phyloP scores from a whole-genome alignment of 2,797 vertebrate genomes.

The Amblyopsis hoosieri region DNA sequence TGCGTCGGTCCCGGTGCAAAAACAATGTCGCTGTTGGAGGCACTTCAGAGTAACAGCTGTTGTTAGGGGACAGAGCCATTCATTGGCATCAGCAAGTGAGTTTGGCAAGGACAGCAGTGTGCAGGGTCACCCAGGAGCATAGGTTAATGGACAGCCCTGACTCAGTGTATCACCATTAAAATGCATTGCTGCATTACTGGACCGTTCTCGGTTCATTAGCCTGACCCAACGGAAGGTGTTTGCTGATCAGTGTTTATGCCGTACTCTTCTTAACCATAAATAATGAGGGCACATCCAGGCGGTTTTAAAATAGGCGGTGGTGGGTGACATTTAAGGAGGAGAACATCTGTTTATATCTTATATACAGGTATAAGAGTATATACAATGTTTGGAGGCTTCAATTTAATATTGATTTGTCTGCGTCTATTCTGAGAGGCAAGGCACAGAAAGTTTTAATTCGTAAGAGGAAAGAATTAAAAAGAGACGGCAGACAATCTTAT shows the following conservation, averaged over 20 bases:
- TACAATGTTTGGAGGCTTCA: too few species aligned
- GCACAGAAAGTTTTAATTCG: too few species aligned
- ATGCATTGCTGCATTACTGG: constrained; percentile 42
- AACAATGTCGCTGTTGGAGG: constrained; percentile 45
- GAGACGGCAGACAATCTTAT: constrained; percentile 35
- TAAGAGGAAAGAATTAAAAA: too few species aligned
- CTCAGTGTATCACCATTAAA: constrained; percentile 45
- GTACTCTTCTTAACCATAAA: constrained; percentile 48
- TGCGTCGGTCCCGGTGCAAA: constrained; percentile 53
- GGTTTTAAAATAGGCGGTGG: constrained; percentile 38
- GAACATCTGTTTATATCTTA: background rate
- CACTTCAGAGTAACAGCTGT: constrained; percentile 68
- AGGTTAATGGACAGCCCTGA: constrained; percentile 67
- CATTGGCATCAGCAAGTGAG: constrained; percentile 33
- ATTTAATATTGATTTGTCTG: too few species aligned
- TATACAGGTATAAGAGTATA: too few species aligned
- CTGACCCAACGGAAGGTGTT: constrained; percentile 41
- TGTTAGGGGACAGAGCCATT: constrained; percentile 29
- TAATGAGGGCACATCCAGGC: constrained; percentile 54
- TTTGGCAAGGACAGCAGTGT: constrained; percentile 53
- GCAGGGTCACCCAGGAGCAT: constrained; percentile 47
- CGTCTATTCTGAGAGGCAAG: too few species aligned
- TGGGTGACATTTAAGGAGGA: constrained; percentile 41
- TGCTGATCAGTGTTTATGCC: constrained; percentile 60
- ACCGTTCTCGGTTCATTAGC: constrained; percentile 56